phyloP scores from a whole-genome alignment of 2,888 invertebrate genomes.

The Phasia obesa region DNA sequence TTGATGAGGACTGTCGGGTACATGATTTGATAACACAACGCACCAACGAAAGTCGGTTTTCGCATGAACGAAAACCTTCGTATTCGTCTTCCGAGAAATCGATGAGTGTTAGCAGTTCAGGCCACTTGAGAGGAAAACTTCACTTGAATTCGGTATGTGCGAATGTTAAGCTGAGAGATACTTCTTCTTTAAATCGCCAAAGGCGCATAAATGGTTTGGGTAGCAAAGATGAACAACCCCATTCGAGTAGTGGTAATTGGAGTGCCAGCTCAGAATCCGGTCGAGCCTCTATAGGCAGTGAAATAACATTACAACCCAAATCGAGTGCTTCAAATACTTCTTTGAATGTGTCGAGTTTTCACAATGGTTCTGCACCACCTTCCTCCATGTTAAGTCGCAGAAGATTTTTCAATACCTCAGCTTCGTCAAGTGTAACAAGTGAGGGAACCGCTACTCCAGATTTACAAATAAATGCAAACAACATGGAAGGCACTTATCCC shows the following conservation, averaged over 20 bases:
- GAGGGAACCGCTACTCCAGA: constrained; percentile 93
- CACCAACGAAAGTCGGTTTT: constrained; percentile 85
- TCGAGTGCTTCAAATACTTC: constrained; percentile 89
- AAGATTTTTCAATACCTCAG: constrained; percentile 88
- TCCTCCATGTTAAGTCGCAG: constrained; percentile 88
- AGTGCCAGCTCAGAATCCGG: constrained; percentile 96
- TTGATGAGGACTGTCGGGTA: constrained; percentile 85
- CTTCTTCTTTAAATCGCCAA: constrained; percentile 88
- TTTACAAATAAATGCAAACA: constrained; percentile 85
- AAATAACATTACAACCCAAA: constrained; percentile 88
- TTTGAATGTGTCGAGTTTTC: constrained; percentile 84
- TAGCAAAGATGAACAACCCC: constrained; percentile 88
- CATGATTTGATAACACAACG: constrained; percentile 85
- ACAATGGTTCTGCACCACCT: constrained; percentile 84
- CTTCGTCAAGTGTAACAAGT: constrained; percentile 92
- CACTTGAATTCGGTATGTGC: constrained; percentile 75
- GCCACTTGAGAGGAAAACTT: constrained; percentile 77
- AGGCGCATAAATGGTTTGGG: constrained; percentile 84
- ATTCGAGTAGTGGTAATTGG: constrained; percentile 97
- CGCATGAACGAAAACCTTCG: constrained; percentile 90
- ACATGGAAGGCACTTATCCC: constrained; percentile 84
- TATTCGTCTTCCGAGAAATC: constrained; percentile 90
- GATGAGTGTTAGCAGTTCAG: constrained; percentile 84
- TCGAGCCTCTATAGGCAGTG: constrained; percentile 92
- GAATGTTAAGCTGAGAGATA: constrained; percentile 89